Percentiles rank a stretch among this genome's conserved stretches.
phyloP scores from a whole-genome alignment of 2,113 vertebrate genomes.

The Odontesthes bonariensis region DNA sequence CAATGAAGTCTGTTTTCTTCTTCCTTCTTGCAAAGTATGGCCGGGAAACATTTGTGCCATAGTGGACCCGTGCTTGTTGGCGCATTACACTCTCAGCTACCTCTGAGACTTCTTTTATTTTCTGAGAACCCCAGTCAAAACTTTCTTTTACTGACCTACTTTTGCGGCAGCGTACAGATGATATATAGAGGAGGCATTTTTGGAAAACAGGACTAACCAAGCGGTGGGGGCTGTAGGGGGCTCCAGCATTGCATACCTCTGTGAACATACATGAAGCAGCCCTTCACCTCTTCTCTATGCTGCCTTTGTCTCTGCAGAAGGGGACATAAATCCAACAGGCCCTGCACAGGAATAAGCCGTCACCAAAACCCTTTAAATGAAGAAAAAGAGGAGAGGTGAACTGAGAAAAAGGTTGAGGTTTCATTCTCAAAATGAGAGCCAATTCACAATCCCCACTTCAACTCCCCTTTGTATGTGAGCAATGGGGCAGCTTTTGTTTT shows the following conservation, averaged over 20 bases:
- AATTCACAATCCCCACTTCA: conserved; percentile 37
- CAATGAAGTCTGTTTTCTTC: conserved; percentile 12
- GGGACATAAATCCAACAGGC: conserved; percentile 65
- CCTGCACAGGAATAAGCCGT: conserved; percentile 44
- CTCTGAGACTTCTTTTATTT: conserved; percentile 57
- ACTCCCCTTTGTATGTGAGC: conserved; percentile 27
- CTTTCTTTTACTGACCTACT: conserved; percentile 78
- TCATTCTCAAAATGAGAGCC: conserved; percentile 45
- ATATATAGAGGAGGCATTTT: conserved; percentile 68
- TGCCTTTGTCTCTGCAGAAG: conserved; percentile 69
- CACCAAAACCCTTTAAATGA: conserved; percentile 23
- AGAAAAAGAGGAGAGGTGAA: conserved; percentile 11
- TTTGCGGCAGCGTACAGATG: conserved; percentile 67
- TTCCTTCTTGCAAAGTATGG: conserved; percentile 19
- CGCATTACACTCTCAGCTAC: conserved; percentile 31
- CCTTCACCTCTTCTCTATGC: conserved; percentile 74
- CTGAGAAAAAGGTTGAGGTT: conserved; percentile 11
- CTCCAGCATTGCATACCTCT: conserved; percentile 65
- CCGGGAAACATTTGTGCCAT: conserved; percentile 45
- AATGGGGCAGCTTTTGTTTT: conserved; percentile 40
- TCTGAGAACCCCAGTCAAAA: conserved; percentile 53
- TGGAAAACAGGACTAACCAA: conserved; percentile 41
- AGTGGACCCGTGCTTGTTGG: conserved; percentile 34
- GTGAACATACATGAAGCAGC: conserved; percentile 68
- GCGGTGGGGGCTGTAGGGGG: conserved; percentile 35